These are phyloP conservation scores for Monopis laevigella DNA, from an alignment of 2,888 invertebrate genomes.

Conservation along the genomic window DNA sequence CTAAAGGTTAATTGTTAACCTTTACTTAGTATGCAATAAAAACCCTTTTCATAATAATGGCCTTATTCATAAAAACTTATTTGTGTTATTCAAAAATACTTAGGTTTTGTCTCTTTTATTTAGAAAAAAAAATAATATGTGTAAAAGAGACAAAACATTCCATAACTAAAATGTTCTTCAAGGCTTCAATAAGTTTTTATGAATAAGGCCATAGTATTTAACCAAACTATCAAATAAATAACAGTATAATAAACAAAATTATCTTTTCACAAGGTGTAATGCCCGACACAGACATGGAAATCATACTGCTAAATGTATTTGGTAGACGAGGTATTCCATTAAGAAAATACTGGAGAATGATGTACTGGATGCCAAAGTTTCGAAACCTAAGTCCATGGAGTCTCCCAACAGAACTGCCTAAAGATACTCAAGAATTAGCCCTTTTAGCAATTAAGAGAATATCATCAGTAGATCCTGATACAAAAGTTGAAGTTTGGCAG, in stretches of 20 bases:
- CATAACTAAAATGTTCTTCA: too few species aligned
- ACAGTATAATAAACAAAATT: constrained; percentile 10
- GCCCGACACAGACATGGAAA: constrained; percentile 90
- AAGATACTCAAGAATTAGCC: constrained; percentile 80
- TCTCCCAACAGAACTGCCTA: constrained; percentile 80
- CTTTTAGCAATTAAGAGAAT: constrained; percentile 85
- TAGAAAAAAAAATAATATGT: too few species aligned
- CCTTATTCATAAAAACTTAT: too few species aligned
- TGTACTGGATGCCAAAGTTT: constrained; percentile 96
- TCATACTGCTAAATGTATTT: constrained; percentile 84
- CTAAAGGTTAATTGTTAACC: too few species aligned
- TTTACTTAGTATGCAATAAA: too few species aligned
- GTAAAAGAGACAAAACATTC: too few species aligned
- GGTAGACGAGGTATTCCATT: constrained; percentile 79
- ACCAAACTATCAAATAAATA: constrained; percentile 12
- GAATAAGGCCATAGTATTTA: too few species aligned
- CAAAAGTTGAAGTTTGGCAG: constrained; percentile 71
- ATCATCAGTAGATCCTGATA: constrained; percentile 80
- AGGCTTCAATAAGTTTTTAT: too few species aligned
- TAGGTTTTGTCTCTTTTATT: too few species aligned
- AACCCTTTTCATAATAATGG: too few species aligned
- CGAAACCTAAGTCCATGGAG: constrained; percentile 89
- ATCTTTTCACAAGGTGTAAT: constrained; percentile 73
- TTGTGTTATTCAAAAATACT: too few species aligned
- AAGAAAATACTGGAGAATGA: constrained; percentile 81